phyloP scores from a whole-genome alignment of 2,113 vertebrate species.

The Hippolais icterina region DNA sequence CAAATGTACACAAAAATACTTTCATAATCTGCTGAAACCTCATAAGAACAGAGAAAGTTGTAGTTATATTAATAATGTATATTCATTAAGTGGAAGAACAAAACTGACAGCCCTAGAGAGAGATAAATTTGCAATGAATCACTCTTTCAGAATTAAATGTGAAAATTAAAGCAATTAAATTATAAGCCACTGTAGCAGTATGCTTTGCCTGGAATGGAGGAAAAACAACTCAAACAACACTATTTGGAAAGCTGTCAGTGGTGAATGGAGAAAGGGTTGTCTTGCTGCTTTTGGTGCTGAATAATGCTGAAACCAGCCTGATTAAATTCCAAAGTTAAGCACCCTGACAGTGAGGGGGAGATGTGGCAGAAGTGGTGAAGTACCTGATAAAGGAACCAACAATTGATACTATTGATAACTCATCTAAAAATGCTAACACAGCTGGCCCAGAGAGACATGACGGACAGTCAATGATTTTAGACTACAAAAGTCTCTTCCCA shows the following conservation, averaged over 20 bases:
- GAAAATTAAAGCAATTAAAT: constrained; percentile 39
- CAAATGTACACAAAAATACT: neutral
- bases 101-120: neutral
- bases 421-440: neutral
- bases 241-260: neutral
- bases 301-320: neutral
- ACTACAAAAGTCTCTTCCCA: neutral
- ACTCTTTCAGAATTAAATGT: constrained; percentile 36
- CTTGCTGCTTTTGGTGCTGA: neutral
- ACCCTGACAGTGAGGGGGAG: neutral
- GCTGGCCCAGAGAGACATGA: neutral
- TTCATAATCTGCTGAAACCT: neutral
- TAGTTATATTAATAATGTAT: neutral
- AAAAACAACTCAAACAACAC: neutral
- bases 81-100: neutral
- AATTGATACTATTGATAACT: neutral
- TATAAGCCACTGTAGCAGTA: neutral
- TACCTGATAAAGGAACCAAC: no score
- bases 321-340: neutral
- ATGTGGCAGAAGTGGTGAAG: neutral
- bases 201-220: neutral
- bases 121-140: neutral
- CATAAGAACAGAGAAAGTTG: neutral
- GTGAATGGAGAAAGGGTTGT: neutral
- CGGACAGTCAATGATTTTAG: neutral